Percentiles rank a stretch among this genome's conserved stretches.
Conservation (phyloP, 64 coral and sea anemone species). For the Montipora sp. region DNA sequence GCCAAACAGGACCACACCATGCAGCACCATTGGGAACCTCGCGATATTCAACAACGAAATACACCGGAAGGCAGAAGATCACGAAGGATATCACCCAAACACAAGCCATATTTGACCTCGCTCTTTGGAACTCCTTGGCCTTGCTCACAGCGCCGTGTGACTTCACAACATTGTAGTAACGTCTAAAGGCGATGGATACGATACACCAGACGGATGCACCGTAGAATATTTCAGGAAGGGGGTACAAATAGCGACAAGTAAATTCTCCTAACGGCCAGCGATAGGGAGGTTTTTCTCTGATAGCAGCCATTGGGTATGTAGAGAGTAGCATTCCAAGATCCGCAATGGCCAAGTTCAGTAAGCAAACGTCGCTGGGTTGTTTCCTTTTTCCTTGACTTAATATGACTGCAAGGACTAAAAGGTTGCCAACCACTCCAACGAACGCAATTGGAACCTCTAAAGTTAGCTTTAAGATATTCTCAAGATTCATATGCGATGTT, state of each 20-base stretch:
- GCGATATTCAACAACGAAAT: constrained; percentile 41
- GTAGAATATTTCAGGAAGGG: constrained; percentile 54
- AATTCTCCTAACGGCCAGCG: constrained; percentile 65
- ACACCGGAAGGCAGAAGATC: constrained; percentile 36
- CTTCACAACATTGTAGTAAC: constrained; percentile 35
- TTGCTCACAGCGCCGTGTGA: background rate
- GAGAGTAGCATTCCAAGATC: constrained; percentile 57
- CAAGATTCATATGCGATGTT: background rate
- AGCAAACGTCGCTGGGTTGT: constrained; percentile 28
- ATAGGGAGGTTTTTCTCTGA: constrained; percentile 22
- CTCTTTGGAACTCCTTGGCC: background rate
- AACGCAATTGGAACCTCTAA: constrained; percentile 6
- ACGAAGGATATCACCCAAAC: constrained; percentile 46
- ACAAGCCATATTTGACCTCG: background rate
- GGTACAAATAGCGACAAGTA: constrained; percentile 57
- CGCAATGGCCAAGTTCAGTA: constrained; percentile 56
- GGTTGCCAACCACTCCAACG: constrained; percentile 58
- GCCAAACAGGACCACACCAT: background rate
- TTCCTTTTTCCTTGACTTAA: background rate
- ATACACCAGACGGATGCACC: constrained; percentile 69
- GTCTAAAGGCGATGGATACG: constrained; percentile 40
- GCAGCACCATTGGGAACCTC: background rate
- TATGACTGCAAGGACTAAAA: constrained; percentile 38
- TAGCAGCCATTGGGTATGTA: constrained; percentile 34
- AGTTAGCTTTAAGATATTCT: background rate